Evolutionary conservation across 2,888 invertebrate genomes (phyloP).

Genomic region (Microctonus hyperodae): DNA sequence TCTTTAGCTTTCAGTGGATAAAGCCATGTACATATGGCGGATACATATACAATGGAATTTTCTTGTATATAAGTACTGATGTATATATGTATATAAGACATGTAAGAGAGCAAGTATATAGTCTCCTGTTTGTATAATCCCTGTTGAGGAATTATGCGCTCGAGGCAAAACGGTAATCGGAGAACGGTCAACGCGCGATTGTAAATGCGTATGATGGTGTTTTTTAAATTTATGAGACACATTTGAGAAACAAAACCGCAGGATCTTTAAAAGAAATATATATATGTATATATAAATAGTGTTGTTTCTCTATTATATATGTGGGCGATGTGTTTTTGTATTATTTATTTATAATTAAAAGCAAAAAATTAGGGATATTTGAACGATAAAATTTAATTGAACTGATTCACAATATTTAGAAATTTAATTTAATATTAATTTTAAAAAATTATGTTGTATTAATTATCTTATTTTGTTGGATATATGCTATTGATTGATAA

Average conservation of each 20-base stretch:
- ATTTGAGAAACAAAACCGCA: background rate
- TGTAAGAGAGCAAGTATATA: background rate
- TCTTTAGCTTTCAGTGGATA: background rate
- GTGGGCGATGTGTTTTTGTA: no score
- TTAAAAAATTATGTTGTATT: no score
- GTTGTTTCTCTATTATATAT: no score
- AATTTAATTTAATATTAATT: no score
- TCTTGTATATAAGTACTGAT: background rate
- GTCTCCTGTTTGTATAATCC: background rate
- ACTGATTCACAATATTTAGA: no score
- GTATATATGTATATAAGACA: background rate
- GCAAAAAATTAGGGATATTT: no score
- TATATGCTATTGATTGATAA: no score
- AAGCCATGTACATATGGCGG: background rate
- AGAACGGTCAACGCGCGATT: background rate
- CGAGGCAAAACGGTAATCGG: constrained; percentile 5
- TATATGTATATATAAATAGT: no score
- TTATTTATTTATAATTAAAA: no score
- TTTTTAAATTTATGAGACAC: constrained; percentile 14
- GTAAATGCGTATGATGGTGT: constrained; percentile 8
- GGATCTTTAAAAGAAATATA: background rate
- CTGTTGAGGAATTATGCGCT: background rate
- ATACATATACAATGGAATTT: constrained; percentile 1
- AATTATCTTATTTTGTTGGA: no score
- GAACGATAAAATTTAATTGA: no score